A percentile compares a stretch with the other conserved stretches of the same genome.
Evolutionary conservation across 2,888 invertebrate genomes (phyloP).

Genomic region (Cantharis rufa): DNA sequence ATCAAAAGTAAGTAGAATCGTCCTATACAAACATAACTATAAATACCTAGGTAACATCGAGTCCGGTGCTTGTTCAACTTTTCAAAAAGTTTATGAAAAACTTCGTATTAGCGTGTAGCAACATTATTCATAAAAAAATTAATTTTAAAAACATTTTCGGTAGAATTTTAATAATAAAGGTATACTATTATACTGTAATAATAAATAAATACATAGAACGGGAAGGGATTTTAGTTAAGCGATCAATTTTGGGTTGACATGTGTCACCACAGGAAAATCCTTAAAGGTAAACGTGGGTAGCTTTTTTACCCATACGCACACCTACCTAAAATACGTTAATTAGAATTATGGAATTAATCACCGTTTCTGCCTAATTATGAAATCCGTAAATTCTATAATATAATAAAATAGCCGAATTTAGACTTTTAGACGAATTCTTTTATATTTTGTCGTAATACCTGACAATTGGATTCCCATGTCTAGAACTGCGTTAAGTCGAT

Average conservation of each 20-base stretch:
- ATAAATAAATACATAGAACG: neutral
- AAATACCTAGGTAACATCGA: neutral
- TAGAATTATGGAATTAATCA: neutral
- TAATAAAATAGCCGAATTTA: no score
- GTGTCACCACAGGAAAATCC: neutral
- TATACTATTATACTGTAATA: neutral
- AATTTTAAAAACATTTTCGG: neutral
- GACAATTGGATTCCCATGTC: neutral
- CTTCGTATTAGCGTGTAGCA: neutral
- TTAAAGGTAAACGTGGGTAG: neutral
- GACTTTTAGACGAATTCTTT: no score
- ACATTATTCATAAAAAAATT: neutral
- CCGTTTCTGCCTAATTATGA: neutral
- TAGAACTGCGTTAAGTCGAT: no score
- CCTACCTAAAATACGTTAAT: neutral
- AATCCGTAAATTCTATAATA: no score
- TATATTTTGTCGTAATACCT: neutral
- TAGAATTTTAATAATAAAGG: neutral
- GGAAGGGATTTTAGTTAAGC: neutral
- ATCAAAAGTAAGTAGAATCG: neutral
- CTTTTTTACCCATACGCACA: neutral
- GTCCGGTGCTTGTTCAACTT: neutral
- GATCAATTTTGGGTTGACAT: neutral
- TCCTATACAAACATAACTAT: neutral
- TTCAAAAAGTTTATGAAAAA: neutral